Evolutionary conservation across 2,113 vertebrate genomes (phyloP).

Genomic region (Alouatta palliata): DNA sequence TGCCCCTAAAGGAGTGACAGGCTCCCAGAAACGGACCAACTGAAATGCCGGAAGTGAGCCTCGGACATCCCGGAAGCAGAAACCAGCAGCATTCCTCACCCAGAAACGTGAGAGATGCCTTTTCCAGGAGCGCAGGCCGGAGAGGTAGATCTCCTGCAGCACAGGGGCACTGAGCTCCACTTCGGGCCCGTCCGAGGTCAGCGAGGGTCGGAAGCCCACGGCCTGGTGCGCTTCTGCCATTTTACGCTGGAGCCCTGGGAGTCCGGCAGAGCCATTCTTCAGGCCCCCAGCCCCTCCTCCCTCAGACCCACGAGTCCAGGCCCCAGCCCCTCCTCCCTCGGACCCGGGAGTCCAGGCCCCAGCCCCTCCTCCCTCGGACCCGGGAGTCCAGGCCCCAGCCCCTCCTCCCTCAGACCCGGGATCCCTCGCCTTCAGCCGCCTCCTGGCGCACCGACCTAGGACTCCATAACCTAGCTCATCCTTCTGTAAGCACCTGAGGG

Average conservation of each 20-base stretch:
- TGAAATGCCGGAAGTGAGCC: not conserved
- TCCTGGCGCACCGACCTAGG: not conserved
- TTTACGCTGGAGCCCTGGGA: not conserved
- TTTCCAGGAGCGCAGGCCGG: slow-evolving; percentile 92
- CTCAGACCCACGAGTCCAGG: not conserved
- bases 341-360: not conserved
- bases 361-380: not conserved
- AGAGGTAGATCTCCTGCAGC: slow-evolving; percentile 91
- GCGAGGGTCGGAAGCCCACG: slow-evolving; percentile 90
- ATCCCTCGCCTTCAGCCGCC: no score
- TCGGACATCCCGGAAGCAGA: not conserved
- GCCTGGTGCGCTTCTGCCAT: slow-evolving; percentile 96
- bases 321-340: not conserved
- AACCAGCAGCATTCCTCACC: slow-evolving; percentile 78
- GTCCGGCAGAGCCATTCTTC: not conserved
- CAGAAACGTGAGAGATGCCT: slow-evolving; percentile 88
- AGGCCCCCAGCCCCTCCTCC: not conserved
- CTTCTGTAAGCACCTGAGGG: not conserved
- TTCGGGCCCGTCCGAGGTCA: slow-evolving; percentile 87
- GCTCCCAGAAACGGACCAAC: not conserved
- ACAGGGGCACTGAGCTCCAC: slow-evolving; percentile 87
- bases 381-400: not conserved
- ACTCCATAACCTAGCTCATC: not conserved
- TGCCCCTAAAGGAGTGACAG: not conserved
- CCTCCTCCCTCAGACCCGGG: not conserved